Conservation (phyloP, 2,797 vertebrate species). For the Tokudaia tokunoshimensis region DNA sequence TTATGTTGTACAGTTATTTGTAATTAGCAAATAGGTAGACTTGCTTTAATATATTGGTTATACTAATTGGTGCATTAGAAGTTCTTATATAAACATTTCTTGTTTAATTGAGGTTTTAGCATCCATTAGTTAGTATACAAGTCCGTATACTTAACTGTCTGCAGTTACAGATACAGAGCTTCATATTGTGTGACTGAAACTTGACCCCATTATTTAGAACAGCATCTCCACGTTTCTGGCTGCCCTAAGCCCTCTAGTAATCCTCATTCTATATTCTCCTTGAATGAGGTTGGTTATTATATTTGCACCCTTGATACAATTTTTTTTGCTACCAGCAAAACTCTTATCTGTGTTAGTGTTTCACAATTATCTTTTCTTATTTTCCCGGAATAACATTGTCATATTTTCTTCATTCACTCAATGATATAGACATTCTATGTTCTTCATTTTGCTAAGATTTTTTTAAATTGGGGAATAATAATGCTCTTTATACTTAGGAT, state of each 20-base stretch:
- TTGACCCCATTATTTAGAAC: neutral
- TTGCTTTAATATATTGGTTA: neutral
- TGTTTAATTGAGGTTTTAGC: neutral
- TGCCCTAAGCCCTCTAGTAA: neutral
- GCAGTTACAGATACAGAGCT: neutral
- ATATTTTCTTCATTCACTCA: slow-evolving; percentile 11
- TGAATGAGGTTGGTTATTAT: neutral
- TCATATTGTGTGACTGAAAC: neutral
- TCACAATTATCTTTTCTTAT: neutral
- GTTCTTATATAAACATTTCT: slow-evolving; percentile 11
- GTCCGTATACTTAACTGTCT: neutral
- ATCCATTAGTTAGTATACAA: neutral
- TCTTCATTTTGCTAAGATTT: neutral
- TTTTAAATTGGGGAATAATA: neutral
- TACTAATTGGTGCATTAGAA: slow-evolving; percentile 16
- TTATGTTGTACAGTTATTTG: slow-evolving; percentile 28
- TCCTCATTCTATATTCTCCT: neutral
- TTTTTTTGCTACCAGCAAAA: neutral
- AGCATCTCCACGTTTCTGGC: neutral
- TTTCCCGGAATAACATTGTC: neutral
- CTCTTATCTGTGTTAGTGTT: neutral
- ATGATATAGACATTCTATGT: neutral
- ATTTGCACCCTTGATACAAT: neutral
- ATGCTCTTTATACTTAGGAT: neutral
- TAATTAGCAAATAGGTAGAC: neutral